These are phyloP conservation scores for Rhinichthys klamathensis DNA, from an alignment of 2,113 vertebrate species.

Conservation along the genomic window DNA sequence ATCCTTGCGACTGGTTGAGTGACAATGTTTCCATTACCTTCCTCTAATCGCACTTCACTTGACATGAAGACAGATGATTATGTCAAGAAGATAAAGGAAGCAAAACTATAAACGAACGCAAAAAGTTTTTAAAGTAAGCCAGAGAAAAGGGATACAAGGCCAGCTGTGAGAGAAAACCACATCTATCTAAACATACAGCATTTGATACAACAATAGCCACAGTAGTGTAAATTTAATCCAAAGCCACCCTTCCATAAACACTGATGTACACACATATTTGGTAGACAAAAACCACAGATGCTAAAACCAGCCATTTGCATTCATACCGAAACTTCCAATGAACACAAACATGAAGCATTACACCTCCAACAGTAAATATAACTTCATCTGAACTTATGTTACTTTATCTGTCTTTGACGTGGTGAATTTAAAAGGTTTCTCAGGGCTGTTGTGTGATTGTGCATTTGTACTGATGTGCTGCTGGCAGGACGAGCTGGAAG, in stretches of 20 bases:
- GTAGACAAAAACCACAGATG: not conserved
- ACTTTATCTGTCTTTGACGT: not conserved
- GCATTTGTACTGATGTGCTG: conserved; percentile 25
- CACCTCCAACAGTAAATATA: not conserved
- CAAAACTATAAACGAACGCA: not conserved
- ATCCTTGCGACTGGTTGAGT: not conserved
- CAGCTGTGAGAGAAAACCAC: not conserved
- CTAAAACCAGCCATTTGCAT: not conserved
- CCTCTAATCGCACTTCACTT: not conserved
- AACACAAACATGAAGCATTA: not conserved
- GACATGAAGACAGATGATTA: not conserved
- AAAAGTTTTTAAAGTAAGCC: not conserved
- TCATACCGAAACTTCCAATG: not conserved
- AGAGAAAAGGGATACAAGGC: not conserved
- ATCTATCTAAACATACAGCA: not conserved
- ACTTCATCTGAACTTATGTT: not conserved
- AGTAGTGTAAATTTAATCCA: not conserved
- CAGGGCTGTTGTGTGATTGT: conserved; percentile 33
- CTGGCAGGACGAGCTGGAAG: conserved; percentile 50
- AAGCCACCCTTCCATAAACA: not conserved
- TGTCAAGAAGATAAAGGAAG: not conserved
- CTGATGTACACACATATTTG: not conserved
- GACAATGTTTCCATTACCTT: not conserved
- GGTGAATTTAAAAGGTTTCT: not conserved
- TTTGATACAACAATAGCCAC: not conserved